Conservation (phyloP, 2,113 vertebrate genomes). For the Asarcornis scutulata region DNA sequence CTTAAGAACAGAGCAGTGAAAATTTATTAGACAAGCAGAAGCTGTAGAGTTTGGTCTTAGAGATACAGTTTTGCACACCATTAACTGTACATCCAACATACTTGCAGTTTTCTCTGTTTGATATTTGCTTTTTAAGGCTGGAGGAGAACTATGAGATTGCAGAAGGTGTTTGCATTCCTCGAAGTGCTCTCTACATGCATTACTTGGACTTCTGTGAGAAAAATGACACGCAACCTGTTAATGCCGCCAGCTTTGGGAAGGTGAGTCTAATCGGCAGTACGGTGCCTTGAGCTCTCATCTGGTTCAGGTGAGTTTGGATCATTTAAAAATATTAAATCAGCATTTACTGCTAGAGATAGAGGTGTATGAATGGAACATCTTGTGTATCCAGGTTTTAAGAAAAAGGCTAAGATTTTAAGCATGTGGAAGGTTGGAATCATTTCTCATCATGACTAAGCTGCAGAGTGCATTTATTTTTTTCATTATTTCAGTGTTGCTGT, state of each 20-base stretch:
- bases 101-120: slow-evolving; percentile 56
- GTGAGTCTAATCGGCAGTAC: slow-evolving; percentile 72
- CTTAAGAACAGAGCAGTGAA: background rate
- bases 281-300: background rate
- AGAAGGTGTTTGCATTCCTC: slow-evolving; percentile 97
- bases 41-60: background rate
- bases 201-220: slow-evolving; percentile 99
- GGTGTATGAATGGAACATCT: background rate
- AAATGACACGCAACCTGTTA: slow-evolving; percentile 96
- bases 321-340: background rate
- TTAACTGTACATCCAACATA: slow-evolving; percentile 51
- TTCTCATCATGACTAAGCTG: background rate
- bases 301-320: background rate
- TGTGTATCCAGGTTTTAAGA: background rate
- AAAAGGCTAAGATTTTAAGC: background rate
- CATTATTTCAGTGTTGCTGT: background rate
- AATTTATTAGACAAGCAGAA: background rate
- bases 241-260: slow-evolving; percentile 99
- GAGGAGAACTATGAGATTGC: slow-evolving; percentile 99
- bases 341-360: background rate
- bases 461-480: background rate
- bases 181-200: slow-evolving; percentile 99
- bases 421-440: background rate
- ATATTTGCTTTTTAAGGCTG: slow-evolving; percentile 82
- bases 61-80: background rate